Conservation (phyloP, 2,113 vertebrate species). For the Brevimyrus niger region DNA sequence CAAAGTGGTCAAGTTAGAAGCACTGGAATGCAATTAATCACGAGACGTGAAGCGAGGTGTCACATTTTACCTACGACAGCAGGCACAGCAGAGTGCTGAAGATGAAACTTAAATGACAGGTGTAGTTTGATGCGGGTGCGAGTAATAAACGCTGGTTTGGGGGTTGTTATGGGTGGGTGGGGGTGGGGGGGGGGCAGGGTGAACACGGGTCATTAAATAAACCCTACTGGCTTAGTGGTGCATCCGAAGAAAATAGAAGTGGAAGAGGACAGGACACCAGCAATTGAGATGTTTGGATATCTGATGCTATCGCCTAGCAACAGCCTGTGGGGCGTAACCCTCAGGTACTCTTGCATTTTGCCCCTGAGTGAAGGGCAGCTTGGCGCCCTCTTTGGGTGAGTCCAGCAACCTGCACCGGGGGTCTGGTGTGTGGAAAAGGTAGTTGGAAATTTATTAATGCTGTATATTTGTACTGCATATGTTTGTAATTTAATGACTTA, state of each 20-base stretch:
- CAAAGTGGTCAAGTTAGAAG: background rate
- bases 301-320: slow-evolving; percentile 50
- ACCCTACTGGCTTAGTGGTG: background rate
- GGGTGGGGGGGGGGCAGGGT: background rate
- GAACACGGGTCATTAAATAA: slow-evolving; percentile 3
- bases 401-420: background rate
- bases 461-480: background rate
- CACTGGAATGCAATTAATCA: background rate
- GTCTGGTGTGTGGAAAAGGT: background rate
- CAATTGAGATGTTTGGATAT: slow-evolving; percentile 46
- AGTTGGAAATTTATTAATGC: background rate
- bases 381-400: background rate
- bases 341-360: background rate
- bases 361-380: background rate
- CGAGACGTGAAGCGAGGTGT: background rate
- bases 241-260: background rate
- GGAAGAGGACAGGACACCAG: slow-evolving; percentile 10
- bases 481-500: background rate
- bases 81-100: background rate
- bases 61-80: background rate
- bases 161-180: background rate
- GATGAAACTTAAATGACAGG: background rate
- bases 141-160: background rate
- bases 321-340: slow-evolving; percentile 40
- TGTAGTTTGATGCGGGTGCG: background rate